These are phyloP conservation scores for Coenobita brevimanus DNA, from an alignment of 1,140 invertebrate species.

Conservation along the genomic window DNA sequence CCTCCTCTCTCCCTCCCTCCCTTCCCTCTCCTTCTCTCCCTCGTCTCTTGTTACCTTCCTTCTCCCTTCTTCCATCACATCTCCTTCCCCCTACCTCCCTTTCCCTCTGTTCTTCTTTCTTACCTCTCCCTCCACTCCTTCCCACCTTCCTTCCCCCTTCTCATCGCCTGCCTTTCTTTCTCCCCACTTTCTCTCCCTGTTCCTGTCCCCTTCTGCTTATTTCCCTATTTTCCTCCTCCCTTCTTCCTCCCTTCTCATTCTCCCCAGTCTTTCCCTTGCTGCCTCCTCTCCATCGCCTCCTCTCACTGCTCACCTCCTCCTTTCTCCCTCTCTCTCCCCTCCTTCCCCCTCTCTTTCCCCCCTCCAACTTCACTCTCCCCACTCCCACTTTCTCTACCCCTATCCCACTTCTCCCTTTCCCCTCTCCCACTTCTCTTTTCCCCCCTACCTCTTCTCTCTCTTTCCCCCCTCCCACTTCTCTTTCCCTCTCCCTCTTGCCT, in stretches of 20 bases:
- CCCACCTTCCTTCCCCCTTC: conserved; percentile 14
- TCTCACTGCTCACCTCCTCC: not conserved
- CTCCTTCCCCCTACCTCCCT: conserved; percentile 17
- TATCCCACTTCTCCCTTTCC: not conserved
- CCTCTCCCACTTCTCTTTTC: conserved; percentile 8
- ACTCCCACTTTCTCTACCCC: conserved; percentile 14
- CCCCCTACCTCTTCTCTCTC: conserved; percentile 22
- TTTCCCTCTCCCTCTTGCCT: not conserved
- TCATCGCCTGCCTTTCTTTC: too few species aligned
- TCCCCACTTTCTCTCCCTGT: conserved; percentile 1
- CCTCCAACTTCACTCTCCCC: conserved; percentile 4
- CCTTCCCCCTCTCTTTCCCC: conserved; percentile 24
- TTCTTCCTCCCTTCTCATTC: not conserved
- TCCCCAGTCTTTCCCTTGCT: not conserved
- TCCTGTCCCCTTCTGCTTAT: conserved; percentile 15
- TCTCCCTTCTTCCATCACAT: not conserved
- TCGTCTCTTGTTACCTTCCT: not conserved
- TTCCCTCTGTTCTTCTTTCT: conserved; percentile 20
- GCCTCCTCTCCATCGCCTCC: not conserved
- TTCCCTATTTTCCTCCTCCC: conserved; percentile 6
- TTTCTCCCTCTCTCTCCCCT: not conserved
- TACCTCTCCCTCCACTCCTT: not conserved
- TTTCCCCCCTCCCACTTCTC: not conserved
- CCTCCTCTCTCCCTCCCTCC: not conserved
- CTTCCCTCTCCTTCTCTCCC: not conserved